A percentile compares a stretch with the other conserved stretches of the same genome.
Conservation (phyloP, 2,797 vertebrate genomes). For the Furcifer pardalis region DNA sequence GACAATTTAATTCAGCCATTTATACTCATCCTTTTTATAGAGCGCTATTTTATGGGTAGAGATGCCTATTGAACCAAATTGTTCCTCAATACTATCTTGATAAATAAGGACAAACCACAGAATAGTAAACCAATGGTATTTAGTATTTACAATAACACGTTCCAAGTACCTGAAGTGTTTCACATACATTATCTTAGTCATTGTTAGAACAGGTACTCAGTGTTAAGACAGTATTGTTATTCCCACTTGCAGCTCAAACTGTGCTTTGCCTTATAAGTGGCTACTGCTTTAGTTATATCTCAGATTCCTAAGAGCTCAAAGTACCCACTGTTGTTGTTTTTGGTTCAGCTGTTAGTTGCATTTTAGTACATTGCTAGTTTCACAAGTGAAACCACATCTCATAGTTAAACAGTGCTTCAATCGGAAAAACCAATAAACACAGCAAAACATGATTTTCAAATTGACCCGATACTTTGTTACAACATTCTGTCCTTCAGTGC, state of each 20-base stretch:
- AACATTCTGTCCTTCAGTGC: not conserved
- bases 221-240: not conserved
- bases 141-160: not conserved
- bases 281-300: not conserved
- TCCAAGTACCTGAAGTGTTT: not conserved
- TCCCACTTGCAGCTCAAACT: not conserved
- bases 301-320: not conserved
- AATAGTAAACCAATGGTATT: not conserved
- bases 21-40: not conserved
- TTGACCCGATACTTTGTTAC: not conserved
- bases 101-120: not conserved
- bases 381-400: not conserved
- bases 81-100: not conserved
- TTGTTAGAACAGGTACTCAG: not conserved
- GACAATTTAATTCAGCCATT: not conserved
- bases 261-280: not conserved
- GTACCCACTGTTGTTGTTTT: not conserved
- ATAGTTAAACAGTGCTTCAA: not conserved
- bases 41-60: not conserved
- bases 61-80: not conserved
- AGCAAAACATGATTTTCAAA: not conserved
- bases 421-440: not conserved
- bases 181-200: not conserved
- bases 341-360: not conserved
- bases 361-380: not conserved